phyloP scores from a whole-genome alignment of 2,113 vertebrate species.

The Albula goreensis region DNA sequence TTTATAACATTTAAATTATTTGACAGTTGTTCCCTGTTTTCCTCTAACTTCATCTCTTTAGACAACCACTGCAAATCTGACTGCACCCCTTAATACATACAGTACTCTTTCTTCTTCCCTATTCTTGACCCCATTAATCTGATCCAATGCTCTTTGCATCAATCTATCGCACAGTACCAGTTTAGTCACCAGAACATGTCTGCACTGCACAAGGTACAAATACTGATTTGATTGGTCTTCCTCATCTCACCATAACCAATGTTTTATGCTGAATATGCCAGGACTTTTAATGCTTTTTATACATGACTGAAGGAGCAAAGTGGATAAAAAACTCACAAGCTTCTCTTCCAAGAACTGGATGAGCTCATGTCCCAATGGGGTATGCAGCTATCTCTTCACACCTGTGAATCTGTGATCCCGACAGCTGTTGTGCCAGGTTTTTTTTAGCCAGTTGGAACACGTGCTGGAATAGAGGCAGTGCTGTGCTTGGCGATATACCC shows the following conservation, averaged over 20 bases:
- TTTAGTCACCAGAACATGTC: not conserved
- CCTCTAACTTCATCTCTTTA: not conserved
- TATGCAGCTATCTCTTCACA: slow-evolving; percentile 9
- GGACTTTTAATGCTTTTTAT: not conserved
- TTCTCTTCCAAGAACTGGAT: not conserved
- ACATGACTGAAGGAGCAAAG: not conserved
- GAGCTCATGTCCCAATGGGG: not conserved
- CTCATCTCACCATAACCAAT: not conserved
- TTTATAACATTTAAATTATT: not conserved
- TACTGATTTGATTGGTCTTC: not conserved
- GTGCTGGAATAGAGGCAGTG: slow-evolving; percentile 47
- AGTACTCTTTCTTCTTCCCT: not conserved
- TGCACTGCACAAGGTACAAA: not conserved
- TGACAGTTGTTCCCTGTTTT: not conserved
- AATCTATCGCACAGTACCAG: not conserved
- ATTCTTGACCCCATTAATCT: not conserved
- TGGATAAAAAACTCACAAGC: slow-evolving; percentile 5
- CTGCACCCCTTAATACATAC: not conserved
- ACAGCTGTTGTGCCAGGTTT: slow-evolving; percentile 22
- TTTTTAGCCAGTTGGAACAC: slow-evolving; percentile 47
- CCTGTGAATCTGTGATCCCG: slow-evolving; percentile 39
- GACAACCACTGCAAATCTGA: not conserved
- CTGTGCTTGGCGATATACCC: slow-evolving; percentile 50
- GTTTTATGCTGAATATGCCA: not conserved
- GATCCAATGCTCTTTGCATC: not conserved